Evolutionary conservation across 2,113 vertebrate species (phyloP), one percentile per base, ranked within the genome.

Genomic region (Oxygymnocypris stewartii): DNA sequence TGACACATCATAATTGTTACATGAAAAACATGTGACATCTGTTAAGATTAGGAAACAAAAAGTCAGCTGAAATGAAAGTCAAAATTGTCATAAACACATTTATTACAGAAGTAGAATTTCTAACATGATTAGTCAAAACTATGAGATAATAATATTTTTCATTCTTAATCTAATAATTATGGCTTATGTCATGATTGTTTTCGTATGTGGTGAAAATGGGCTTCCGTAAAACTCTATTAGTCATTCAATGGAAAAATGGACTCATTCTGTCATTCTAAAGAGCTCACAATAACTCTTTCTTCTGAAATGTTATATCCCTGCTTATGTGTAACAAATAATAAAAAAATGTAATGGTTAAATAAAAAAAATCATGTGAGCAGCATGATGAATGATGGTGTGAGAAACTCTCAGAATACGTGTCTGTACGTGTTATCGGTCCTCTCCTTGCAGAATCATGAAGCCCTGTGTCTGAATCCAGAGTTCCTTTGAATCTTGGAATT

Each of bases 401-500:
- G 40, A 76, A n/a, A 42, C 8, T 10, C 20, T 14, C 13, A 37
- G 67, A 37, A 37, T 71, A 4, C 37, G 6, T 65, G 57, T 47
- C n/a, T n/a, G n/a, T n/a, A 40, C 4, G 25, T n/a, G 12, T 40
- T 23, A 65, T 47, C 8, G 14, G 14, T 82, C 59, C 1, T 81
- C 6, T 78, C 25, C 2, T 54, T 7, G 14, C n/a, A 25, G 75
- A 77, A 79, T 20, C 31, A 57, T 37, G 49, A 4, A 78, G 75
- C 49, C 51, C 76, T 65, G n/a, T 37, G 28, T 71, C 71, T 13
- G 28, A 81, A 44, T 44, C 11, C 35, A n/a, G 12, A 83, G 28
- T 20, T 54, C 6, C 47, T n/a, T 28, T 37, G 8, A 73, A 47
- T 54, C 47, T 83, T 69, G 65, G 81, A 71, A 83, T 71, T 35